These are phyloP conservation scores for Quadriops clusia DNA, from an alignment of 2,888 invertebrate genomes.

Conservation along the genomic window DNA sequence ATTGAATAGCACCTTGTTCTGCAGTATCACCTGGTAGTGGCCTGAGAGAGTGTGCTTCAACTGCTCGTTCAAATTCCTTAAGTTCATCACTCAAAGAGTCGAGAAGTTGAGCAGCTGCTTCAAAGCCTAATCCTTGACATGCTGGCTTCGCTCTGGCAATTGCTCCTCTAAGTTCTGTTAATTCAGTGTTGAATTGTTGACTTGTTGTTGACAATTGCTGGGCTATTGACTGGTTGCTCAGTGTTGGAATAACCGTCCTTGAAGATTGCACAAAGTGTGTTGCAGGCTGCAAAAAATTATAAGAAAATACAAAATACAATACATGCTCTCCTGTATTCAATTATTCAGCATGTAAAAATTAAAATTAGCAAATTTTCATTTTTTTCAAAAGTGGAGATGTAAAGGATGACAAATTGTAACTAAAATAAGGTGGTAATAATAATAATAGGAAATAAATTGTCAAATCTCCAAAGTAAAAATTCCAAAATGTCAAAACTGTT, in stretches of 20 bases:
- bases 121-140: constrained; percentile 77
- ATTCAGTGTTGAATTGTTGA: constrained; percentile 51
- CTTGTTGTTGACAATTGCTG: constrained; percentile 61
- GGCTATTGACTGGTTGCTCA: constrained; percentile 64
- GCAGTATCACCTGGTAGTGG: constrained; percentile 64
- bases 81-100: constrained; percentile 70
- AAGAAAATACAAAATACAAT: constrained; percentile 9
- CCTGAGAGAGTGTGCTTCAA: constrained; percentile 55
- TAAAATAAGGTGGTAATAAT: too few species aligned
- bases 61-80: constrained; percentile 65
- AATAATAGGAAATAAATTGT: too few species aligned
- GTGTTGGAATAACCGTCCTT: constrained; percentile 71
- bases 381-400: too few species aligned
- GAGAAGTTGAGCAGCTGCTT: constrained; percentile 76
- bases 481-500: too few species aligned
- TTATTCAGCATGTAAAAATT: too few species aligned
- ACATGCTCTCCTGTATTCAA: too few species aligned
- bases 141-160: constrained; percentile 35
- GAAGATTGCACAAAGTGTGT: constrained; percentile 65
- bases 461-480: too few species aligned
- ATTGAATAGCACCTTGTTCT: constrained; percentile 45
- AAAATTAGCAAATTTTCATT: too few species aligned
- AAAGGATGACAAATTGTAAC: too few species aligned
- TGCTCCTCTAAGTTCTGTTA: constrained; percentile 32
- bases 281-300: constrained; percentile 47